Conservation (phyloP, 53 echinoderm and acorn worm species). For the Holothuria leucospilota region DNA sequence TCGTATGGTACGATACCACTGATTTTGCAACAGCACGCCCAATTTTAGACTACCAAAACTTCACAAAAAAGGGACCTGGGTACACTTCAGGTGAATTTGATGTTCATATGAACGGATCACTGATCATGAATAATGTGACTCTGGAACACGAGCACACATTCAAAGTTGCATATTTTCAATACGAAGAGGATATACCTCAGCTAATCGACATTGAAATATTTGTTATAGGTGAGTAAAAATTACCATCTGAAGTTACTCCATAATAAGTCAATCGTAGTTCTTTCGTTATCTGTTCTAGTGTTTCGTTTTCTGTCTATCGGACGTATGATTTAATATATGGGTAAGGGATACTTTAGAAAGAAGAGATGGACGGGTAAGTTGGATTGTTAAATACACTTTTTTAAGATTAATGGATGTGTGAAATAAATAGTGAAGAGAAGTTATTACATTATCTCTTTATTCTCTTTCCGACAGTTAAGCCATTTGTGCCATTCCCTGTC, state of each 20-base stretch:
- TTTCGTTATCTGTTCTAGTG: too few species aligned
- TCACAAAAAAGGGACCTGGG: neutral
- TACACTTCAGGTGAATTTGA: neutral
- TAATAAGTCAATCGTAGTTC: too few species aligned
- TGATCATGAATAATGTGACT: slow-evolving; percentile 3
- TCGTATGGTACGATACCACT: neutral
- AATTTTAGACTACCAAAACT: neutral
- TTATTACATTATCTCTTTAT: neutral
- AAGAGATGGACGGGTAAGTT: too few species aligned
- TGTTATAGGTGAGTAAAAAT: neutral
- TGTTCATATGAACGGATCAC: neutral
- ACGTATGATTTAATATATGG: too few species aligned
- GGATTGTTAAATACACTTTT: too few species aligned
- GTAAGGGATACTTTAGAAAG: too few species aligned
- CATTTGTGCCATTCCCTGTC: neutral
- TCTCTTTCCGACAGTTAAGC: neutral
- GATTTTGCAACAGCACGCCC: neutral
- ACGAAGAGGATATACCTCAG: too few species aligned
- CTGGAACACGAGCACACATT: neutral
- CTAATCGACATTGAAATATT: neutral
- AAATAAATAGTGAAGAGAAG: too few species aligned
- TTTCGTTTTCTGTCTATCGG: too few species aligned
- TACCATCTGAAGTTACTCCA: too few species aligned
- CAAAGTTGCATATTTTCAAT: neutral
- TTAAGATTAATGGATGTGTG: too few species aligned